Evolutionary conservation across 2,888 invertebrate genomes (phyloP).

Genomic region (Macroteleia sp.): DNA sequence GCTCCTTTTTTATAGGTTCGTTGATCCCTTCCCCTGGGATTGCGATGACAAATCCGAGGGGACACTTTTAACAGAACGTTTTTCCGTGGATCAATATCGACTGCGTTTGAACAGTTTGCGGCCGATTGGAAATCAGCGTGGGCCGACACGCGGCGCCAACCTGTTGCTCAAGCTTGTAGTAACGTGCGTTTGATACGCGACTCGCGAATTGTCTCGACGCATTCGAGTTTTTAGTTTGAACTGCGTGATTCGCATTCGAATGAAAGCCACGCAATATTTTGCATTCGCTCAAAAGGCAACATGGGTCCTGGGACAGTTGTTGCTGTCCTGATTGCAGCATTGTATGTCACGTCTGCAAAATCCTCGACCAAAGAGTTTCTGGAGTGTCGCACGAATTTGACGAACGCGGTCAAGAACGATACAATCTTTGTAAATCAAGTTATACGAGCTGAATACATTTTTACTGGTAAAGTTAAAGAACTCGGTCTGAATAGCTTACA

Average conservation of each 20-base stretch:
- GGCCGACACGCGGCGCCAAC: constrained; percentile 82
- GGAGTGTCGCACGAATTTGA: constrained; percentile 79
- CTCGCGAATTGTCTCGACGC: constrained; percentile 15
- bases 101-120: constrained; percentile 23
- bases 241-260: constrained; percentile 14
- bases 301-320: constrained; percentile 20
- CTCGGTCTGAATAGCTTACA: constrained; percentile 69
- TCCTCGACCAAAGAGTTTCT: constrained; percentile 78
- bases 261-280: constrained; percentile 12
- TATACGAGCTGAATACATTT: constrained; percentile 77
- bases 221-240: too few relatives aligned
- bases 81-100: constrained; percentile 18
- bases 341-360: constrained; percentile 53
- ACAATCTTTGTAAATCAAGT: constrained; percentile 75
- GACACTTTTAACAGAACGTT: constrained; percentile 14
- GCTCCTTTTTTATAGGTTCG: constrained; percentile 27
- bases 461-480: constrained; percentile 81
- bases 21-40: constrained; percentile 25
- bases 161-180: constrained; percentile 80
- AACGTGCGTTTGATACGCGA: constrained; percentile 57
- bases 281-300: not conserved
- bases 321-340: constrained; percentile 51
- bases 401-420: constrained; percentile 77
- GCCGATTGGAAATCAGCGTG: constrained; percentile 79
- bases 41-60: constrained; percentile 17